Evolutionary conservation across 2,113 vertebrate genomes (phyloP).

Genomic region (Trichomycterus rosablanca): DNA sequence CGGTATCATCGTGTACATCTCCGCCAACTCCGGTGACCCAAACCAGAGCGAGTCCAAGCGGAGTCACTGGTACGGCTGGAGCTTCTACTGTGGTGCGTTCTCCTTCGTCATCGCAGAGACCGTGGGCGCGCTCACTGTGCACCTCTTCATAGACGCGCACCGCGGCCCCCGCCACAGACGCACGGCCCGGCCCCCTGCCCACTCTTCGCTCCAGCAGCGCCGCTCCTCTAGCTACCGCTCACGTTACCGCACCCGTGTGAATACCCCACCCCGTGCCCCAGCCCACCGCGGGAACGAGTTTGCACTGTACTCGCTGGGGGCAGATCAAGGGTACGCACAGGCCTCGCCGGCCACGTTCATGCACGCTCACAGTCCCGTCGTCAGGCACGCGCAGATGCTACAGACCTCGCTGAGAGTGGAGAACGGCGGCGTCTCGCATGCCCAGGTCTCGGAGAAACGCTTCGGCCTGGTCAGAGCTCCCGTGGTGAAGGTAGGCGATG

Average conservation of each 20-base stretch:
- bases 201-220: slow-evolving; percentile 52
- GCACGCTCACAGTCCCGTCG: no score
- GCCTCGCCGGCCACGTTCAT: background rate
- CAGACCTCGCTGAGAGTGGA: slow-evolving; percentile 24
- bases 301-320: background rate
- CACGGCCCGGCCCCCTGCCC: slow-evolving; percentile 50
- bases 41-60: slow-evolving; percentile 96
- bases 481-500: no score
- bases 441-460: no score
- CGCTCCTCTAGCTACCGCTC: slow-evolving; percentile 52
- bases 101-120: slow-evolving; percentile 97
- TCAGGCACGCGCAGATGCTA: background rate
- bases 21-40: slow-evolving; percentile 89
- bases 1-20: slow-evolving; percentile 98
- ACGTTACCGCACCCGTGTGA: slow-evolving; percentile 52
- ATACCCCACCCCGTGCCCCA: no score
- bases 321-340: background rate
- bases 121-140: slow-evolving; percentile 91
- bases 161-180: slow-evolving; percentile 69
- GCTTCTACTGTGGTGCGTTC: slow-evolving; percentile 94
- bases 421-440: background rate
- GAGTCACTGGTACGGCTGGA: slow-evolving; percentile 98
- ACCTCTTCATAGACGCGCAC: slow-evolving; percentile 96
- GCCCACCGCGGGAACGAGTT: slow-evolving; percentile 47
- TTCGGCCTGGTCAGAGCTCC: background rate